Percentiles rank a stretch among this genome's conserved stretches.
phyloP scores from a whole-genome alignment of 1,140 invertebrate genomes.

The Antheraea mylitta region DNA sequence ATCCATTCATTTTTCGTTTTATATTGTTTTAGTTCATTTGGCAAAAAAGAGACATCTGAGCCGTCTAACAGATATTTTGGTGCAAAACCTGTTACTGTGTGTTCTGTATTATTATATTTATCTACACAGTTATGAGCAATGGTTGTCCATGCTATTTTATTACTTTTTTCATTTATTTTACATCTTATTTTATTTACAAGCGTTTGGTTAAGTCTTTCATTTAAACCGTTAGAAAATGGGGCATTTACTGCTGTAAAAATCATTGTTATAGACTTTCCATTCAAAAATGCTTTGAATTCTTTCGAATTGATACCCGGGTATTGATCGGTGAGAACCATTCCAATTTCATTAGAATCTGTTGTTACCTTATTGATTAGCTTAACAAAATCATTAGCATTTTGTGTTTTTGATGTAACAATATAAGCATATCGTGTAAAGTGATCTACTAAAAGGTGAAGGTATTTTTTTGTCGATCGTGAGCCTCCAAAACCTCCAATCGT shows the following conservation, averaged over 20 bases:
- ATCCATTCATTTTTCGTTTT: conserved; percentile 21
- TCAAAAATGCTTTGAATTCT: conserved; percentile 9
- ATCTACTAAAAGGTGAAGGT: too few species aligned
- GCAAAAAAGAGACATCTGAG: too few species aligned
- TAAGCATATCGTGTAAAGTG: too few species aligned
- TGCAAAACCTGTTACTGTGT: conserved; percentile 40
- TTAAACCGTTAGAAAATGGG: conserved; percentile 47
- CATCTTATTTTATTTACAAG: conserved; percentile 46
- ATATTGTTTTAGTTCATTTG: too few species aligned
- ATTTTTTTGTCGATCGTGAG: conserved; percentile 1
- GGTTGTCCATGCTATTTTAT: conserved; percentile 20
- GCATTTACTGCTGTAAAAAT: conserved; percentile 28
- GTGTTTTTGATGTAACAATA: conserved; percentile 47
- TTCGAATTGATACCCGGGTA: conserved; percentile 7
- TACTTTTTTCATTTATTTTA: conserved; percentile 24
- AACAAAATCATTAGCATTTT: conserved; percentile 51
- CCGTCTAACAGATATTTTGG: conserved; percentile 32
- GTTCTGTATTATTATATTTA: conserved; percentile 46
- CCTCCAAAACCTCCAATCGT: conserved; percentile 6
- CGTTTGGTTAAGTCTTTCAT: conserved; percentile 48
- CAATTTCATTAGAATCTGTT: conserved; percentile 30
- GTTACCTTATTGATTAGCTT: conserved; percentile 40
- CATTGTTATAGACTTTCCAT: conserved; percentile 24
- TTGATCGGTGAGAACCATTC: conserved; percentile 22
- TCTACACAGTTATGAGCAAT: conserved; percentile 29